Percentiles rank a stretch among this genome's conserved stretches.
These are phyloP conservation scores for Diglossa brunneiventris DNA, from an alignment of 2,113 vertebrate genomes.

Conservation along the genomic window DNA sequence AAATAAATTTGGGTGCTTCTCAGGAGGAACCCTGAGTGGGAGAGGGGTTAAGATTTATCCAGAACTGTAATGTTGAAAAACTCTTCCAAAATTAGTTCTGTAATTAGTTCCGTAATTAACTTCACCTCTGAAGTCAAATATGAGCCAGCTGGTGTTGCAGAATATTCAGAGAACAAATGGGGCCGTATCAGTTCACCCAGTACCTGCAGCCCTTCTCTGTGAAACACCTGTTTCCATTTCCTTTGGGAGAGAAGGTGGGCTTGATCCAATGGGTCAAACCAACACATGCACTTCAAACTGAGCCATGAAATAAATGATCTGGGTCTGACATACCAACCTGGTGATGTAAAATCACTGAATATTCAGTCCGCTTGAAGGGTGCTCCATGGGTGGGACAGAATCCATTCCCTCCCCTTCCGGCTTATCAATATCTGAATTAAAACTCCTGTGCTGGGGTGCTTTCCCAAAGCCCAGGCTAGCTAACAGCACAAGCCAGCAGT, in stretches of 20 bases:
- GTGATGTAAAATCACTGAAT: neutral
- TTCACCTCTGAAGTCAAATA: neutral
- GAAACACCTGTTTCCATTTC: neutral
- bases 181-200: rapidly evolving
- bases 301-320: neutral
- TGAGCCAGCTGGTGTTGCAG: neutral
- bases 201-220: neutral
- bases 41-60: neutral
- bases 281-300: neutral
- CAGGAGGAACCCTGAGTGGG: neutral
- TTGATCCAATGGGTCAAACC: neutral
- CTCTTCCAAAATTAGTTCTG: neutral
- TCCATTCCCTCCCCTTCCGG: neutral
- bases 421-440: neutral
- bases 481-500: no score
- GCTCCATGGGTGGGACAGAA: neutral
- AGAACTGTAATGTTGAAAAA: neutral
- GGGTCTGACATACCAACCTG: neutral
- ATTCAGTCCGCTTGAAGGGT: neutral
- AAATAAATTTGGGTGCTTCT: neutral
- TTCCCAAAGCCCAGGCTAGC: no score
- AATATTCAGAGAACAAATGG: neutral
- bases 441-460: no score
- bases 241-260: neutral
- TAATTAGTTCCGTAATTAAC: neutral